Evolutionary conservation across 1,140 invertebrate genomes (phyloP).

Genomic region (Aphis gossypii): DNA sequence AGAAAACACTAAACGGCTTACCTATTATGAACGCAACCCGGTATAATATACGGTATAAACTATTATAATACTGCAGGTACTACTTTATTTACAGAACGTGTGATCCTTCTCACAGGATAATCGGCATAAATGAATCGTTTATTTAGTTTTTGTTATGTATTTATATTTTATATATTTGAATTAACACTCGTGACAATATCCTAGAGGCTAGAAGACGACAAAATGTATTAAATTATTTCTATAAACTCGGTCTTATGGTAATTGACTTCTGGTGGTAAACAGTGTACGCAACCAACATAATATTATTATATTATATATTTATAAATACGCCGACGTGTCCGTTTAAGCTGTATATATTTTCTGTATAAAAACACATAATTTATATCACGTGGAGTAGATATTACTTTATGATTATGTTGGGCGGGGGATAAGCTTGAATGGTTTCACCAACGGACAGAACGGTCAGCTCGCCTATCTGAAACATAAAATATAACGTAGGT

Average conservation of each 20-base stretch:
- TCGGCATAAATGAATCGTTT: not conserved
- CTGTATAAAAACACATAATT: not conserved
- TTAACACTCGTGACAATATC: not conserved
- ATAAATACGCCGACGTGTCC: not conserved
- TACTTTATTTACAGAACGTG: not conserved
- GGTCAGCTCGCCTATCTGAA: slow-evolving; percentile 54
- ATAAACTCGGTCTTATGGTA: not conserved
- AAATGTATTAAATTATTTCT: not conserved
- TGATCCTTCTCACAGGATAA: not conserved
- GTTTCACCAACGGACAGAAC: slow-evolving; percentile 32
- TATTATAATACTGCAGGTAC: not conserved
- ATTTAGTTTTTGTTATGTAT: too few species aligned
- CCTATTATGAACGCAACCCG: not conserved
- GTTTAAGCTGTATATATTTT: not conserved
- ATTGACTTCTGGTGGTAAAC: not conserved
- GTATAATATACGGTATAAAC: not conserved
- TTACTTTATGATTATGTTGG: not conserved
- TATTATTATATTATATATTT: not conserved
- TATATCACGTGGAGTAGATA: not conserved
- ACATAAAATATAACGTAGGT: not conserved
- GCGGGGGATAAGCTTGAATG: not conserved
- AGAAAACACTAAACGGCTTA: not conserved
- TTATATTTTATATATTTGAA: not conserved
- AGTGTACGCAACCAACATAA: not conserved
- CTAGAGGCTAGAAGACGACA: not conserved